Evolutionary conservation across 2,797 vertebrate species (phyloP), one percentile per base, ranked within the genome.

Genomic region (Galagoides demidoff): DNA sequence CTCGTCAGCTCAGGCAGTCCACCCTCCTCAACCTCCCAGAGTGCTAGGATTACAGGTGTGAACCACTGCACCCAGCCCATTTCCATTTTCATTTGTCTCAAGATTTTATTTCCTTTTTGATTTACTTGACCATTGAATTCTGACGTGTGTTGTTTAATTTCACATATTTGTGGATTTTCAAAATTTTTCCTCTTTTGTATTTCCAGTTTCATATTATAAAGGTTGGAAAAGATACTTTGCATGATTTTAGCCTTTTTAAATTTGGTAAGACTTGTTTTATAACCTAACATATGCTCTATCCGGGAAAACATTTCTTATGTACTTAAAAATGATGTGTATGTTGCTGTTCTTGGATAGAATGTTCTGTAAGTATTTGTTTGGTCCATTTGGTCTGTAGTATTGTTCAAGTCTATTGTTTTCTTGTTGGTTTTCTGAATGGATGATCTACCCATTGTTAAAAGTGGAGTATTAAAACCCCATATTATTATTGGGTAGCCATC

Each of bases 211-310:
- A 43, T 82, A 63, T 57, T 27, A 71, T 9, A 83, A 63, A 77
- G 70, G 55, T 83, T 90, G 45, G 39, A 87, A 93, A 90, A 87
- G 83, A 94, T 76, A 77, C 61, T 93, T 93, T 55, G 45, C 77
- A 55, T 55, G 39, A 95, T 68, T 91, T 83, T 49, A 83, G 77
- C 83, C 70, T 86, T 73, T 61, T 34, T 87, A 34, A 83, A 87
- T 87, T 93, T 90, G 31, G 82, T 93, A 81, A 90, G 68, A 64
- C 19, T 71, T 90, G 11, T 37, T 79, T 96, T 45, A 34, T 94
- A 63, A 34, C 77, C 49, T 91, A 92, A 78, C 43, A 61, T 39
- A 61, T 83, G 84, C 61, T 76, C 52, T 83, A 29, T 83, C 55
- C 43, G 70, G 52, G 83, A 87, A 43, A 77, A 63, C 19, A 49